phyloP scores from a whole-genome alignment of 1,140 invertebrate species.

The Zelostemma sp. region DNA sequence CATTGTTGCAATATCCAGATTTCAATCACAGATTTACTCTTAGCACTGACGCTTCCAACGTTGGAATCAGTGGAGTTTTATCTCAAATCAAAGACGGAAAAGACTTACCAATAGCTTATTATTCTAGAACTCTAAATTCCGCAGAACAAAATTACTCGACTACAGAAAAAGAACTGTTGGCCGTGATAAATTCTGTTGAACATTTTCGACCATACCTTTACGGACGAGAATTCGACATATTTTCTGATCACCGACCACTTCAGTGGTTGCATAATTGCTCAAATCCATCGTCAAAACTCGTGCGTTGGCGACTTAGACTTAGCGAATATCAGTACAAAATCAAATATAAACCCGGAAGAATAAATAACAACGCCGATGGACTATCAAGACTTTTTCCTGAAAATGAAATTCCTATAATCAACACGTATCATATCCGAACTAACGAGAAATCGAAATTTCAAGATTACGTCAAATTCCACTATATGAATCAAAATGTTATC shows the following conservation, averaged over 20 bases:
- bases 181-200: slow-evolving; percentile 60
- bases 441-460: slow-evolving; percentile 20
- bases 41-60: slow-evolving; percentile 61
- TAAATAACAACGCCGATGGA: slow-evolving; percentile 61
- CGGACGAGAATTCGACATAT: slow-evolving; percentile 51
- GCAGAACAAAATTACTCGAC: slow-evolving; percentile 50
- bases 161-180: slow-evolving; percentile 57
- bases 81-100: slow-evolving; percentile 48
- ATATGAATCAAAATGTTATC: slow-evolving; percentile 39
- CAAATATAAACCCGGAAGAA: slow-evolving; percentile 60
- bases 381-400: slow-evolving; percentile 42
- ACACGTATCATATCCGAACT: background rate
- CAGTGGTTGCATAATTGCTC: slow-evolving; percentile 64
- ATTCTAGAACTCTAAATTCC: slow-evolving; percentile 37
- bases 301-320: slow-evolving; percentile 65
- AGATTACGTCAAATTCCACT: slow-evolving; percentile 53
- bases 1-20: slow-evolving; percentile 57
- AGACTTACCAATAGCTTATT: slow-evolving; percentile 54
- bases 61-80: slow-evolving; percentile 56
- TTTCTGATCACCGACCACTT: slow-evolving; percentile 62
- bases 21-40: slow-evolving; percentile 56
- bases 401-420: background rate
- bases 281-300: slow-evolving; percentile 60
- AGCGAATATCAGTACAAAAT: slow-evolving; percentile 68
- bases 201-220: slow-evolving; percentile 63